Conservation (phyloP, 2,888 invertebrate species). For the Graphium colonna region DNA sequence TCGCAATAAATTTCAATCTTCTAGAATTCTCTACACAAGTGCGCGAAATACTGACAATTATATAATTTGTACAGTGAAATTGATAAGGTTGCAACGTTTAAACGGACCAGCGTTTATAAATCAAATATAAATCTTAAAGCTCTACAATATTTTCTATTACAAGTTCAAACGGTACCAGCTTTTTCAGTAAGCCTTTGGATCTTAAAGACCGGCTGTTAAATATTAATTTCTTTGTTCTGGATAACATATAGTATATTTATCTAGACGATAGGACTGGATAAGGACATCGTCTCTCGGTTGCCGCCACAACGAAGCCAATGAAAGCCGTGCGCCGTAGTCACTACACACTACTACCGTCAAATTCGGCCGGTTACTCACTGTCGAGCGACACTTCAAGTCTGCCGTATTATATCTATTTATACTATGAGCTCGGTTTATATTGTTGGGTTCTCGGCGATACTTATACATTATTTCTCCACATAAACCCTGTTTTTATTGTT, state of each 20-base stretch:
- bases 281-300: conserved; percentile 51
- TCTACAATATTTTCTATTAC: conserved; percentile 11
- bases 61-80: conserved; percentile 17
- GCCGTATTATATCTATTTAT: conserved; percentile 31
- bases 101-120: conserved; percentile 15
- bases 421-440: conserved; percentile 30
- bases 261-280: conserved; percentile 28
- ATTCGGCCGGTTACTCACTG: conserved; percentile 47
- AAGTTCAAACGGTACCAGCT: conserved; percentile 3
- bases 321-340: conserved; percentile 73
- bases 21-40: conserved; percentile 9
- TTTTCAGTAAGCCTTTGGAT: conserved; percentile 5
- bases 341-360: conserved; percentile 67
- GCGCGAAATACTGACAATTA: conserved; percentile 9
- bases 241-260: conserved; percentile 31
- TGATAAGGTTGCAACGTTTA: conserved; percentile 3
- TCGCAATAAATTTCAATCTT: conserved; percentile 11
- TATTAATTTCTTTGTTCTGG: conserved; percentile 25
- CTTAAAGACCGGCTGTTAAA: conserved; percentile 14
- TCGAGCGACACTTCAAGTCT: conserved; percentile 77
- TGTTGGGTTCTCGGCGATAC: conserved; percentile 29
- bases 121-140: conserved; percentile 6
- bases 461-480: conserved; percentile 12
- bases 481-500: conserved; percentile 13
- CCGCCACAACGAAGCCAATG: conserved; percentile 65